Evolutionary conservation across 2,888 invertebrate species (phyloP), one percentile per base, ranked within the genome.

Genomic region (Patella ulyssiponensis): DNA sequence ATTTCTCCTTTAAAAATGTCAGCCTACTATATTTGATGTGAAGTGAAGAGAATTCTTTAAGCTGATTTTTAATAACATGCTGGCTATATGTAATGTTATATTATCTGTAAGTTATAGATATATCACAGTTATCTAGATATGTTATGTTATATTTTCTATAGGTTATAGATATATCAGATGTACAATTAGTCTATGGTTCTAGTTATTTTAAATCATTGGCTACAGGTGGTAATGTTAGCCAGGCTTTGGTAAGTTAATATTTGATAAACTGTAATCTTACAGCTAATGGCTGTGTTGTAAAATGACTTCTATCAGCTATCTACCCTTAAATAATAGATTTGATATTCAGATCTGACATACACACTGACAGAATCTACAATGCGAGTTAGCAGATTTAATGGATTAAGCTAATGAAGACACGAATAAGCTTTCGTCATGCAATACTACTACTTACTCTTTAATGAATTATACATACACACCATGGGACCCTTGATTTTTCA

Each of bases 191-290:
- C 4, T 93, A 92, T 84, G 90, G 92, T 70, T 91, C 92, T 3
- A 91, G 92, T 75, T 91, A 92, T 83, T 93, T 92, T 86, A 93
- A 93, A 85, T 92, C 98, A 96, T 93, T 98, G 69, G 97, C 98
- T 80, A 98, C 98, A 0, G 99, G 99, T 9, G 98, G 98, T 0
- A 97, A 97, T 90, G 99, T 95, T 80, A 95, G 95, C 89, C 94
- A 94, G 91, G 96, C 96, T 15, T 94, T 96, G 94, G 93, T 93
- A 88, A 90, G 91, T 77, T 58, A 85, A 53, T 84, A 86, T 14
- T n/a, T 51, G 53, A 44, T 9, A 44, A 9, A 44, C 44, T 44
- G 33, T 33, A 9, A 44, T 44, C 44, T 44, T 7, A 44, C 44
- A 44, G 44, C 44, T 44, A 9, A 44, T 44, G 44, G 9, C 44